These are phyloP conservation scores for Heliconius sara DNA, from an alignment of 2,888 invertebrate genomes.

Conservation along the genomic window DNA sequence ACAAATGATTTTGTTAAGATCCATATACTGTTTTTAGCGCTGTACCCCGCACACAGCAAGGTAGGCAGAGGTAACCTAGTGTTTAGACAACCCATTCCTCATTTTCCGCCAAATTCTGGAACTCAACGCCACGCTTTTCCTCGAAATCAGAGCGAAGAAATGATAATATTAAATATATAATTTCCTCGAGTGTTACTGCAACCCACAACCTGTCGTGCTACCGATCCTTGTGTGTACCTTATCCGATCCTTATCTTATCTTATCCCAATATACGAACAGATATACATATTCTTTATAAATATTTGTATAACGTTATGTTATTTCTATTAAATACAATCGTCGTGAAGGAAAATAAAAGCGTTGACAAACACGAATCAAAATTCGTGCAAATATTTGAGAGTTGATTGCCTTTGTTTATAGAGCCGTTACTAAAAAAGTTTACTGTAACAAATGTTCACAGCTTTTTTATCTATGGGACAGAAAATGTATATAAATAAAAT, in stretches of 20 bases:
- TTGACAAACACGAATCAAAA: constrained; percentile 58
- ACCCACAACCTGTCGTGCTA: too few relatives aligned
- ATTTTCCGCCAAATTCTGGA: too few relatives aligned
- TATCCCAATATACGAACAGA: background rate
- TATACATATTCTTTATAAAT: background rate
- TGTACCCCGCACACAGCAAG: too few relatives aligned
- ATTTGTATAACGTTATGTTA: background rate
- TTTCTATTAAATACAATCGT: constrained; percentile 21
- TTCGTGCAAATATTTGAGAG: constrained; percentile 71
- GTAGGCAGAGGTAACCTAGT: too few relatives aligned
- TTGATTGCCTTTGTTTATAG: constrained; percentile 76
- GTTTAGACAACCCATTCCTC: too few relatives aligned
- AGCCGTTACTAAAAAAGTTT: constrained; percentile 74
- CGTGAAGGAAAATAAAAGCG: constrained; percentile 33
- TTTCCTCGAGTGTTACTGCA: too few relatives aligned
- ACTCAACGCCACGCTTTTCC: too few relatives aligned
- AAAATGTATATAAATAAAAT: constrained; percentile 73
- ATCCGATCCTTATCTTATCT: too few relatives aligned
- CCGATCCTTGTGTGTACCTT: too few relatives aligned
- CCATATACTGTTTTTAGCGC: background rate
- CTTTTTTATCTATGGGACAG: constrained; percentile 69
- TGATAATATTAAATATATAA: too few relatives aligned
- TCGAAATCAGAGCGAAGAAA: too few relatives aligned
- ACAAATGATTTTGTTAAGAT: background rate
- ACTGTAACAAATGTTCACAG: constrained; percentile 72